Conservation (phyloP, 2,888 invertebrate genomes). For the Ennomos fuscantarius region DNA sequence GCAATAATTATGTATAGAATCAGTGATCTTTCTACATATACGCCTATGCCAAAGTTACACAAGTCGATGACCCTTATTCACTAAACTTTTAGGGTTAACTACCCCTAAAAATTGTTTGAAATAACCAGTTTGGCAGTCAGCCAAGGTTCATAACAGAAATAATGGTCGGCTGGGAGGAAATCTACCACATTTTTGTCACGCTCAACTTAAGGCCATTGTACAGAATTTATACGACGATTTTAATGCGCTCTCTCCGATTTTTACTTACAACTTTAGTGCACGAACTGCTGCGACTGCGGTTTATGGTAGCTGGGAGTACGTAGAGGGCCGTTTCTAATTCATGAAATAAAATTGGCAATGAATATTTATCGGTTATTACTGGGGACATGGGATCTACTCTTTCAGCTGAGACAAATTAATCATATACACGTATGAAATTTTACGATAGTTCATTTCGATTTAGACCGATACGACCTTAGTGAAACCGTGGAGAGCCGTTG, state of each 20-base stretch:
- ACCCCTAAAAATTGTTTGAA: constrained; percentile 40
- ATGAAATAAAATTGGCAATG: too few species aligned
- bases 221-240: constrained; percentile 25
- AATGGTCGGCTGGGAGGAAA: constrained; percentile 44
- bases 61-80: constrained; percentile 13
- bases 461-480: too few species aligned
- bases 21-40: background rate
- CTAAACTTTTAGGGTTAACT: constrained; percentile 26
- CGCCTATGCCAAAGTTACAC: constrained; percentile 4
- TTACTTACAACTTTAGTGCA: constrained; percentile 24
- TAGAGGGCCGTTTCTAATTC: too few species aligned
- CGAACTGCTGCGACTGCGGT: constrained; percentile 15
- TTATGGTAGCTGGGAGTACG: constrained; percentile 5
- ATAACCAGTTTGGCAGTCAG: constrained; percentile 48
- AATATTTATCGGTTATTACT: too few species aligned
- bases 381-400: too few species aligned
- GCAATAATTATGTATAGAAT: too few species aligned
- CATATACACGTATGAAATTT: background rate
- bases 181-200: constrained; percentile 46
- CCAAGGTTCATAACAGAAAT: constrained; percentile 51
- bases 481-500: too few species aligned
- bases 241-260: constrained; percentile 21
- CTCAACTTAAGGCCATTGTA: constrained; percentile 23
- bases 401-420: constrained; percentile 5
- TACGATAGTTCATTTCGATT: too few species aligned